Evolutionary conservation across 2,797 vertebrate species (phyloP), one percentile per base, ranked within the genome.

Genomic region (Myotis daubentonii): DNA sequence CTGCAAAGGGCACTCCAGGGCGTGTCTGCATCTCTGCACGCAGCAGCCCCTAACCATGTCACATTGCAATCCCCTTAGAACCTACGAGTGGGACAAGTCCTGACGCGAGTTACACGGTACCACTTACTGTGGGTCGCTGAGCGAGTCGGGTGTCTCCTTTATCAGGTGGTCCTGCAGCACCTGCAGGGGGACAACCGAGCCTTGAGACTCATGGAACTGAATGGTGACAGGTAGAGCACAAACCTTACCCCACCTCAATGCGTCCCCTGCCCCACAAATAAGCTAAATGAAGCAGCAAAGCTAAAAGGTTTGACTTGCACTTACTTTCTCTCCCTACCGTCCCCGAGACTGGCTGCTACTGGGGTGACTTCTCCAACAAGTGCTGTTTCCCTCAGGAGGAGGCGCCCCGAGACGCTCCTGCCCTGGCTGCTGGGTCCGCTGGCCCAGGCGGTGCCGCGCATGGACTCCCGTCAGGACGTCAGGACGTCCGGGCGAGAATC

Each of bases 41-140:
- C 60, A 74, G 2, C 74, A 91, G 38, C 30, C 11, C 28, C 30
- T 86, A 57, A 76, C 84, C 28, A 84, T 6, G 2, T 81, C 71
- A 87, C 22, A 53, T 1, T 86, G 28, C 83, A 85, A 87, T 17
- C 25, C 74, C 20, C 38, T 49, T 41, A n/a, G 65, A 38, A 94
- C 4, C 23, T 53, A 22, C 2, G 12, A 68, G 47, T 30, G 3
- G 87, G 92, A 76, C 13, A 82, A 36, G 75, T 65, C 38, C n/a
- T 81, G 60, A 33, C 8, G n/a, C 23, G 7, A 79, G 49, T 75
- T 82, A 82, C 68, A 49, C 0, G 38, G 91, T 0, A 30, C 11
- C 19, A 98, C 99, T 97, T 99, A 99, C 99, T 99, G 99, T 55
- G 99, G 98, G 96, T 99, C 99, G 93, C 99, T 99, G 89, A 99